Conservation (phyloP, 2,888 invertebrate species). For the Macaria liturata region DNA sequence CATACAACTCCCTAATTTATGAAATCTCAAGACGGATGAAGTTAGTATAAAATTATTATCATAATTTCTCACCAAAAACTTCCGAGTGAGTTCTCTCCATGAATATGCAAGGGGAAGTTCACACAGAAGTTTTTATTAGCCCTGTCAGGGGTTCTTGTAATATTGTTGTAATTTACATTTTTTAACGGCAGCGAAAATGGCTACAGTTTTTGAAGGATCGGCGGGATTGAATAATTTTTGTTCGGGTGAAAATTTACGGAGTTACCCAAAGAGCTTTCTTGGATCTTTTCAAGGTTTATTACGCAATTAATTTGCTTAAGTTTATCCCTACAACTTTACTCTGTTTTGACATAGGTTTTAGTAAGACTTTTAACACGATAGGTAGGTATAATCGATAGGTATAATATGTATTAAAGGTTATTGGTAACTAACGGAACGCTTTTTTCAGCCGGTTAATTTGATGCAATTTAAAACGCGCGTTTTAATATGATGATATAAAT, state of each 20-base stretch:
- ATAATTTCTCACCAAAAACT: slow-evolving; percentile 81
- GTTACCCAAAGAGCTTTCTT: slow-evolving; percentile 8
- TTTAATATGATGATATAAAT: too few relatives aligned
- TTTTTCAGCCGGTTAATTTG: too few relatives aligned
- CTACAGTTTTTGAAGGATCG: slow-evolving; percentile 17
- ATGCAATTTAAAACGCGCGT: too few relatives aligned
- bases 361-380: too few relatives aligned
- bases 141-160: slow-evolving; percentile 68
- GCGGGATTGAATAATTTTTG: slow-evolving; percentile 17
- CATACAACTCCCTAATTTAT: slow-evolving; percentile 61
- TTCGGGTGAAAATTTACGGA: slow-evolving; percentile 44
- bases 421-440: too few relatives aligned
- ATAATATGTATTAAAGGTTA: too few relatives aligned
- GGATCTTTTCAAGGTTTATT: slow-evolving; percentile 10
- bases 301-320: slow-evolving; percentile 8
- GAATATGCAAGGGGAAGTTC: slow-evolving; percentile 80
- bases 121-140: slow-evolving; percentile 73
- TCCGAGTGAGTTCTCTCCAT: slow-evolving; percentile 73
- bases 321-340: slow-evolving; percentile 2
- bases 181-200: slow-evolving; percentile 39
- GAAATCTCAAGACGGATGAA: slow-evolving; percentile 71
- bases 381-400: too few relatives aligned
- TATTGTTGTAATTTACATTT: slow-evolving; percentile 69
- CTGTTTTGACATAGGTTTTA: background rate
- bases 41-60: slow-evolving; percentile 78